Evolutionary conservation across 2,888 invertebrate genomes (phyloP).

Genomic region (Xanthorhoe designata): DNA sequence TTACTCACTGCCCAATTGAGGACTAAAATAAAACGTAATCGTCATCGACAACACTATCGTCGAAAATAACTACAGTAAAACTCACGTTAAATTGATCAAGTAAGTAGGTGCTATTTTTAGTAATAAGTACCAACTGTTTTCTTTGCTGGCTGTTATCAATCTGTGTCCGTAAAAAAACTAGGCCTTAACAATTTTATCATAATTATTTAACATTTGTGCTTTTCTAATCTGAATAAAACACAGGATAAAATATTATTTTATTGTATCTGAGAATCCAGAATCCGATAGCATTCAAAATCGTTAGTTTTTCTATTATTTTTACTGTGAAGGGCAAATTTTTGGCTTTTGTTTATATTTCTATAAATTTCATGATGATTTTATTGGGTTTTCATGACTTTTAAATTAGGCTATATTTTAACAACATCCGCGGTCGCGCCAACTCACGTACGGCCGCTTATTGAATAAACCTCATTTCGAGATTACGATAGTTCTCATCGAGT

Average conservation of each 20-base stretch:
- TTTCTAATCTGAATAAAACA: neutral
- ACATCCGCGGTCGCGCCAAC: constrained; percentile 59
- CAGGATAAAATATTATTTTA: neutral
- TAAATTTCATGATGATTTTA: constrained; percentile 17
- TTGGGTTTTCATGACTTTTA: constrained; percentile 51
- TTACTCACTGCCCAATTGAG: neutral
- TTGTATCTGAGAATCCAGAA: neutral
- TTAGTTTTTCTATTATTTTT: too few relatives aligned
- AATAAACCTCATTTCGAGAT: constrained; percentile 70
- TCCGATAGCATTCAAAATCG: too few relatives aligned
- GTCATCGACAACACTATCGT: neutral
- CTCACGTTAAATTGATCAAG: neutral
- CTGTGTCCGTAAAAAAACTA: neutral
- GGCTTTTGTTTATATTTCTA: neutral
- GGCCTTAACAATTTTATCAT: too few relatives aligned
- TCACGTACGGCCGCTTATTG: constrained; percentile 72
- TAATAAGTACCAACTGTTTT: neutral
- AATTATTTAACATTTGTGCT: too few relatives aligned
- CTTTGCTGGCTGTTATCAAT: neutral
- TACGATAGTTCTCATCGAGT: constrained; percentile 67
- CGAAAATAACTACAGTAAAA: neutral
- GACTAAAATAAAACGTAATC: neutral
- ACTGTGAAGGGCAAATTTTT: too few relatives aligned
- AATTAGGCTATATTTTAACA: constrained; percentile 56
- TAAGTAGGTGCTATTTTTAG: neutral